Evolutionary conservation across 1,140 invertebrate species (phyloP).

Genomic region (Theocolax elegans): DNA sequence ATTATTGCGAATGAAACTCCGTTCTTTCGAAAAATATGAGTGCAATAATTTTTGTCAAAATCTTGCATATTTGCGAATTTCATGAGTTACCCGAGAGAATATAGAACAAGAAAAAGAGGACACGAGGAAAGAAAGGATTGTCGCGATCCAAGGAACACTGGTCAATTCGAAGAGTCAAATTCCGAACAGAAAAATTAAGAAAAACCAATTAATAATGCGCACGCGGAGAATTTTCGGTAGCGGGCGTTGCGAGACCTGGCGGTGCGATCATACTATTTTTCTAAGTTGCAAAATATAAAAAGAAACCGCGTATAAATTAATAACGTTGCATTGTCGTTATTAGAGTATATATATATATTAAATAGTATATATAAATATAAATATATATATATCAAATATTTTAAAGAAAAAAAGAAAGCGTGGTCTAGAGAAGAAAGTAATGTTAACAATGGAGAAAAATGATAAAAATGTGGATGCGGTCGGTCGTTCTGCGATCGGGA

Average conservation of each 20-base stretch:
- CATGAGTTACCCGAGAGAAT: too few species aligned
- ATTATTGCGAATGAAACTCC: too few species aligned
- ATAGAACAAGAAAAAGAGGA: too few species aligned
- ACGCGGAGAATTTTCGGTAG: conserved; percentile 8
- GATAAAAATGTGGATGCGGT: too few species aligned
- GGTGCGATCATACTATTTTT: conserved; percentile 63
- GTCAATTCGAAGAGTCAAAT: conserved; percentile 43
- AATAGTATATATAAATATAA: conserved; percentile 56
- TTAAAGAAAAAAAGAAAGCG: conserved; percentile 46
- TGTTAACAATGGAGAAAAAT: too few species aligned
- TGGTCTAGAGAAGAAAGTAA: too few species aligned
- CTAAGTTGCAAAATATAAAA: conserved; percentile 67
- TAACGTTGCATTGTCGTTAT: conserved; percentile 67
- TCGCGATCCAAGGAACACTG: too few species aligned
- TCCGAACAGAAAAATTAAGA: conserved; percentile 19
- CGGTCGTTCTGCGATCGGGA: background rate
- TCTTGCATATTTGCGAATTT: too few species aligned
- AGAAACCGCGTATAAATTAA: conserved; percentile 61
- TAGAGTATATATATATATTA: conserved; percentile 62
- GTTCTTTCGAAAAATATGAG: too few species aligned
- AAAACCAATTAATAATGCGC: conserved; percentile 5
- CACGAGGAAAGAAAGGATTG: too few species aligned
- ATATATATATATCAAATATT: conserved; percentile 62
- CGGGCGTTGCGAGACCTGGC: conserved; percentile 54
- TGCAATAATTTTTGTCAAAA: too few species aligned